Evolutionary conservation across 2,113 vertebrate species (phyloP).

Genomic region (Damaliscus lunatus): DNA sequence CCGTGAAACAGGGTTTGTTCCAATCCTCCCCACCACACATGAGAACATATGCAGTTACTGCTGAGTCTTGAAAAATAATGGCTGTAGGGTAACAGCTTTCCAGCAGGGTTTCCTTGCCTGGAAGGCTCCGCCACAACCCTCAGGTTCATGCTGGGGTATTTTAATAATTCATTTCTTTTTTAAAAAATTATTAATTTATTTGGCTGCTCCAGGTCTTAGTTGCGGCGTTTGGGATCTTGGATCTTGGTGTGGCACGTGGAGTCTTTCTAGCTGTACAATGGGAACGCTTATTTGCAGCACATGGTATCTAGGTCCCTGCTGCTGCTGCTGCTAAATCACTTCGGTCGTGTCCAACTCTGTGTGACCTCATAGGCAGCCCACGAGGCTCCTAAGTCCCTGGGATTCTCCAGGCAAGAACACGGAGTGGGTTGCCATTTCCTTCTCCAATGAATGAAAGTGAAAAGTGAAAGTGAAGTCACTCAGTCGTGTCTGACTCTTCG

Average conservation of each 20-base stretch:
- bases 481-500: too few relatives aligned
- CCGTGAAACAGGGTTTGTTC: accelerated
- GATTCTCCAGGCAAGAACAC: too few relatives aligned
- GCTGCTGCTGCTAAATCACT: too few relatives aligned
- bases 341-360: too few relatives aligned
- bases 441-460: too few relatives aligned
- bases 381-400: too few relatives aligned
- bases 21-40: accelerated
- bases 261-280: not conserved
- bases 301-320: not conserved
- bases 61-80: too few relatives aligned
- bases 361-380: too few relatives aligned
- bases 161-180: not conserved
- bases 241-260: not conserved
- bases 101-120: too few relatives aligned
- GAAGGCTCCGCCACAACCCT: accelerated
- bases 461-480: too few relatives aligned
- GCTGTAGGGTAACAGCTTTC: too few relatives aligned
- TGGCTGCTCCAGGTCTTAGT: not conserved
- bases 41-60: accelerated
- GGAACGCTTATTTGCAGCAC: not conserved
- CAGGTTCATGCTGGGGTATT: not conserved
- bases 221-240: accelerated
- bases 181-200: not conserved
- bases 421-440: too few relatives aligned